Evolutionary conservation across 92 coral and sea anemone species (phyloP), one percentile per base, ranked within the genome.

Genomic region (Isaurus tuberculatus): DNA sequence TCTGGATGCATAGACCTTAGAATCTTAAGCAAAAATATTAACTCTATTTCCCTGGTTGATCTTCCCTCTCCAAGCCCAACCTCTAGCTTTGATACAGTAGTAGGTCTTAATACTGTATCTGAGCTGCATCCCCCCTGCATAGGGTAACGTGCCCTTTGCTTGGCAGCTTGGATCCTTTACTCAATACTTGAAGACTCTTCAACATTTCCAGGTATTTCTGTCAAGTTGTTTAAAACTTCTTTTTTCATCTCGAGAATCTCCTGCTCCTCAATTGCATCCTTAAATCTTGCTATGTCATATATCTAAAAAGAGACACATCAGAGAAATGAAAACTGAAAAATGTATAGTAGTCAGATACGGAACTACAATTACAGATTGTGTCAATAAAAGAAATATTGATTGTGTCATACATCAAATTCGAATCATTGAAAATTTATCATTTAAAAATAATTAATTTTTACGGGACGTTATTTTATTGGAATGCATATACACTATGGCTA

Each of bases 11-110:
- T 28, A 37, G 79, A 72, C n/a, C 53, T 51, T 2, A 72, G 42
- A 63, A 63, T 10, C 32, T 63, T 63, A 23, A 25, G 68, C 68
- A 31, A 63, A 31, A 31, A 63, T 1, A 22, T 61, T 8, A 63
- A 25, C 68, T 63, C 68, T 63, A 63, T 63, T 63, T 63, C 68
- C 31, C 68, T 63, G 68, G 68, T 63, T 5, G 68, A 25, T 9
- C 68, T 0, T 22, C 68, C 31, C 68, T 63, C 68, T 63, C 68
- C 68, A 63, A 23, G 68, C 71, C 71, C 71, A 65, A 65, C 71
- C 71, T 65, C 71, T 65, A 65, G 40, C 42, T 65, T 19, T 65
- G 70, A 65, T 14, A 65, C 37, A 26, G 70, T 65, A 29, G 70
- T 65, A 65, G 37, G 71, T 27, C 71, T 65, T 65, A 14, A 9